Evolutionary conservation across 2,797 vertebrate species (phyloP), one percentile per base, ranked within the genome.

Genomic region (Numenius phaeopus): DNA sequence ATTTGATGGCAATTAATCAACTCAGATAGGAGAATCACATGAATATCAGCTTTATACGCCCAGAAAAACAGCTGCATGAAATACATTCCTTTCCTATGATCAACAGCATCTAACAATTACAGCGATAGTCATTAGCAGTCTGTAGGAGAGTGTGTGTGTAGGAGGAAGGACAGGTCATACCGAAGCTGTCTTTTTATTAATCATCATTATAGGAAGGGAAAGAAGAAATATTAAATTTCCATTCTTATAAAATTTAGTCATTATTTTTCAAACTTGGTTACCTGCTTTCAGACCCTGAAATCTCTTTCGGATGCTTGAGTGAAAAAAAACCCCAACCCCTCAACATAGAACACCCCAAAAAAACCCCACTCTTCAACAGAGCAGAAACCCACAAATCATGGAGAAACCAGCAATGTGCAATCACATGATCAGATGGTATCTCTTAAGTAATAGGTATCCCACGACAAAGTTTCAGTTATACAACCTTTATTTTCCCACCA

Each of bases 171-270:
- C 76, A 92, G 91, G 76, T 96, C 83, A 87, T 21, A 67, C 21
- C 30, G 50, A 93, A 87, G 86, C 64, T 93, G 52, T 37, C 86
- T 87, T 84, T 93, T 91, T 94, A 94, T 93, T 96, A 87, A 94
- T 84, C 94, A 97, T 89, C 83, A 40, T 87, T 90, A 93, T 22
- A 87, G 46, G 52, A 54, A 73, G 75, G 81, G 37, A 84, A 89
- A 54, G 40, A 69, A 96, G 80, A 82, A 92, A 72, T 46, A 87
- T 24, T 64, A 67, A 37, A 6, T 55, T 83, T 89, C 75, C 8
- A 0, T 75, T 75, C 65, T 46, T 78, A 70, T 22, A 65, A 71
- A 88, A 78, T 54, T 23, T 14, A 59, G n/a, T 58, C 29, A 71
- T 55, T 91, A 65, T 50, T 93, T 92, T 79, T 92, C 46, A 87